Evolutionary conservation across 1,140 invertebrate genomes (phyloP).

Genomic region (Wiebesia pumilae): DNA sequence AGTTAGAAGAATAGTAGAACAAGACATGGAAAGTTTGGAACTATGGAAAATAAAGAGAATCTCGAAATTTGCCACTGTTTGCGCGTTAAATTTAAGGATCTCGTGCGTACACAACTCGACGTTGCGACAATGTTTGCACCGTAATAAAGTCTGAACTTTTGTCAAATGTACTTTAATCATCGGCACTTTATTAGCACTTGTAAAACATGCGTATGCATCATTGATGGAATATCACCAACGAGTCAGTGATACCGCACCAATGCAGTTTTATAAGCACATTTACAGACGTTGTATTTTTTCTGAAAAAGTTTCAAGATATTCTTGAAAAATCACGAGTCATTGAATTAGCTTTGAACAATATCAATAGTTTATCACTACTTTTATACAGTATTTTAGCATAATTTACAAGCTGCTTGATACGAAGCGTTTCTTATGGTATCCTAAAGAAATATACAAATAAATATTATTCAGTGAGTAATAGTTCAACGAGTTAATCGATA

Average conservation of each 20-base stretch:
- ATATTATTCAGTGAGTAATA: too few species aligned
- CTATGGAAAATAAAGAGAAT: conserved; percentile 29
- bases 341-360: neutral
- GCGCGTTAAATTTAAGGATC: conserved; percentile 41
- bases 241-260: conserved; percentile 30
- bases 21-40: conserved; percentile 37
- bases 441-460: too few species aligned
- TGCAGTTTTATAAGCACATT: neutral
- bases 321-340: neutral
- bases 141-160: conserved; percentile 19
- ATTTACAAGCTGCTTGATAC: neutral
- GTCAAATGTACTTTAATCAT: neutral
- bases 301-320: neutral
- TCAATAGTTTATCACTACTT: neutral
- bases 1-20: too few species aligned
- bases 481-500: too few species aligned
- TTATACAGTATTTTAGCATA: neutral
- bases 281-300: neutral
- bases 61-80: conserved; percentile 49
- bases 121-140: conserved; percentile 28
- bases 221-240: conserved; percentile 39
- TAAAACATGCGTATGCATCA: neutral
- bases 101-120: conserved; percentile 8
- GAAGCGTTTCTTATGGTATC: too few species aligned
- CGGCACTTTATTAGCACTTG: conserved; percentile 14